Conservation (phyloP, 2,888 invertebrate species). For the Pegoplata infirma region DNA sequence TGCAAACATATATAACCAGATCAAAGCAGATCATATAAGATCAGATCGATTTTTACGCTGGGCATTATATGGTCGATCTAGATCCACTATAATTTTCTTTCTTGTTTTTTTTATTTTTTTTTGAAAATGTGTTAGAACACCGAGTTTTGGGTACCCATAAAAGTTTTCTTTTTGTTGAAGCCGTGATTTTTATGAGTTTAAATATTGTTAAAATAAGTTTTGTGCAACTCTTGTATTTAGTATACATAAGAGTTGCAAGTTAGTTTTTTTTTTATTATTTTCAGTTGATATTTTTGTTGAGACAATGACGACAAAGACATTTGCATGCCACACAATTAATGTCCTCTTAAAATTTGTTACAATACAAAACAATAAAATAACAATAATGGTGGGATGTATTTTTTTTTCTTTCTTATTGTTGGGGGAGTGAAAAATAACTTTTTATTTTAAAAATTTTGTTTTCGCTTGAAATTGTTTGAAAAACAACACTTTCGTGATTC, state of each 20-base stretch:
- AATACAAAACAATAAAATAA: too few species aligned
- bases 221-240: conserved; percentile 5
- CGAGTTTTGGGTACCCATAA: too few species aligned
- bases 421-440: too few species aligned
- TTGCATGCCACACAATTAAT: conserved; percentile 60
- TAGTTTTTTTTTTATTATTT: neutral
- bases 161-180: conserved; percentile 52
- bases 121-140: too few species aligned
- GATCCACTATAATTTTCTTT: too few species aligned
- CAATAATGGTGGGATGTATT: too few species aligned
- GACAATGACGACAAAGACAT: conserved; percentile 45
- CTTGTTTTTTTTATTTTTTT: too few species aligned
- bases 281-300: conserved; percentile 12
- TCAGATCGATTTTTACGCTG: too few species aligned
- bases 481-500: neutral
- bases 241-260: neutral
- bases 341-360: conserved; percentile 46
- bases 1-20: too few species aligned
- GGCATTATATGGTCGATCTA: too few species aligned
- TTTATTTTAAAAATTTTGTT: neutral
- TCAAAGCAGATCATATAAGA: too few species aligned
- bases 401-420: too few species aligned
- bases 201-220: conserved; percentile 47
- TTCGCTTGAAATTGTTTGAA: neutral
- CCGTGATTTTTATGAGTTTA: conserved; percentile 56